phyloP scores from a whole-genome alignment of 2,888 invertebrate genomes.

The Drosophila borealis region DNA sequence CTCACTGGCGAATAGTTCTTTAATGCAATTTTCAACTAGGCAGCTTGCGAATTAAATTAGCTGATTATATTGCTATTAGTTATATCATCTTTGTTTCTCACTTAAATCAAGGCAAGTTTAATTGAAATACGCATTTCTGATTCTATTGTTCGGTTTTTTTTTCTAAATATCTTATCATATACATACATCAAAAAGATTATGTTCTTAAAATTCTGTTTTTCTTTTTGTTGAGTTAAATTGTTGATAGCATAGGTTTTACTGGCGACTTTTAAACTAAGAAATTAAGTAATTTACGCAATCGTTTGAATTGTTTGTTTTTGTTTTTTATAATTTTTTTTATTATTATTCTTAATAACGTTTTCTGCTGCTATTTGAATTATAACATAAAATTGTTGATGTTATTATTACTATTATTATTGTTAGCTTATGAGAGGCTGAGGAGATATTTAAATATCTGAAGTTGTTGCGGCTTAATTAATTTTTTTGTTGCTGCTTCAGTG shows the following conservation, averaged over 20 bases:
- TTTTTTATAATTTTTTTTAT: constrained; percentile 51
- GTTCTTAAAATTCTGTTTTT: constrained; percentile 16
- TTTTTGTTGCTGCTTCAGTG: constrained; percentile 46
- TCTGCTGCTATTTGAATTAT: constrained; percentile 68
- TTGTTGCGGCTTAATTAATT: constrained; percentile 22
- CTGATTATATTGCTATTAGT: constrained; percentile 28
- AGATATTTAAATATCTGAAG: constrained; percentile 52
- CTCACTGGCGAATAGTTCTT: constrained; percentile 14
- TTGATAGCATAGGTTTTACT: constrained; percentile 14
- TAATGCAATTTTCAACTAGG: constrained; percentile 20
- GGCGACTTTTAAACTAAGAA: constrained; percentile 40
- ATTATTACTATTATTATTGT: constrained; percentile 47
- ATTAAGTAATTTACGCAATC: constrained; percentile 65
- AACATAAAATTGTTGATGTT: constrained; percentile 62
- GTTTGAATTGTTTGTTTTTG: constrained; percentile 25
- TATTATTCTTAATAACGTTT: constrained; percentile 66
- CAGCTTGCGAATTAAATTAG: constrained; percentile 34
- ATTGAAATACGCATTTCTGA: constrained; percentile 29
- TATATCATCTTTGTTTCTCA: constrained; percentile 1
- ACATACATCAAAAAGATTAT: constrained; percentile 29
- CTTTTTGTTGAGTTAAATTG: constrained; percentile 5
- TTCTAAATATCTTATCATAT: constrained; percentile 12
- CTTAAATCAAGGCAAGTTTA: constrained; percentile 44
- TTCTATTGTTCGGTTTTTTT: constrained; percentile 14
- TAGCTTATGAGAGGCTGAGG: constrained; percentile 67